phyloP scores from a whole-genome alignment of 2,888 invertebrate species.

The Zaprionus lineosus region DNA sequence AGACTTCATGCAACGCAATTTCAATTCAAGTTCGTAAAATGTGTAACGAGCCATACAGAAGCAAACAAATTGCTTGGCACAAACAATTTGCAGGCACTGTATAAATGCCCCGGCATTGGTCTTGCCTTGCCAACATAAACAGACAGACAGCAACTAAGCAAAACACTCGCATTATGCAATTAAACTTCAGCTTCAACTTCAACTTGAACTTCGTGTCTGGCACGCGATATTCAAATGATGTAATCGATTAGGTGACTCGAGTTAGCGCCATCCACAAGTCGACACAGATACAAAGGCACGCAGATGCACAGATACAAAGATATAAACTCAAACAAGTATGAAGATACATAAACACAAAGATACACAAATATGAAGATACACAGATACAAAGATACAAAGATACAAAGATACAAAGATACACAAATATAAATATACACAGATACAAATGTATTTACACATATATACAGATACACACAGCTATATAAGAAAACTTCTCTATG shows the following conservation, averaged over 20 bases:
- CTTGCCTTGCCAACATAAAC: conserved; percentile 30
- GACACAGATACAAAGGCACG: too few relatives aligned
- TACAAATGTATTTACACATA: too few relatives aligned
- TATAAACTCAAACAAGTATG: too few relatives aligned
- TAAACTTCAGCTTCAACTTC: conserved; percentile 73
- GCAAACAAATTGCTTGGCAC: conserved; percentile 41
- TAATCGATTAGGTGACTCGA: conserved; percentile 55
- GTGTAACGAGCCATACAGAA: conserved; percentile 48
- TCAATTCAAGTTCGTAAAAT: conserved; percentile 41
- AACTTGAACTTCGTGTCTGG: conserved; percentile 59
- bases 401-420: too few relatives aligned
- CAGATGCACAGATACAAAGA: too few relatives aligned
- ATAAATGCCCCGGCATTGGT: conserved; percentile 21
- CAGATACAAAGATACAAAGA: too few relatives aligned
- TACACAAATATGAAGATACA: too few relatives aligned
- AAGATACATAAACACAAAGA: too few relatives aligned
- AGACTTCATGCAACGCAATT: conserved; percentile 26
- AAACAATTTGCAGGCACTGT: conserved; percentile 18
- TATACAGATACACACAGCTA: too few relatives aligned
- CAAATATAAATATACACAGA: too few relatives aligned
- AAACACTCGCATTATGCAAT: conserved; percentile 63
- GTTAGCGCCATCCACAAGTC: conserved; percentile 24
- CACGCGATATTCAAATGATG: conserved; percentile 59
- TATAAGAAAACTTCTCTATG: too few relatives aligned
- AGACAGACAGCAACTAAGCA: conserved; percentile 52